Conservation (phyloP, 53 echinoderm and acorn worm genomes). For the Patiria pectinifera region DNA sequence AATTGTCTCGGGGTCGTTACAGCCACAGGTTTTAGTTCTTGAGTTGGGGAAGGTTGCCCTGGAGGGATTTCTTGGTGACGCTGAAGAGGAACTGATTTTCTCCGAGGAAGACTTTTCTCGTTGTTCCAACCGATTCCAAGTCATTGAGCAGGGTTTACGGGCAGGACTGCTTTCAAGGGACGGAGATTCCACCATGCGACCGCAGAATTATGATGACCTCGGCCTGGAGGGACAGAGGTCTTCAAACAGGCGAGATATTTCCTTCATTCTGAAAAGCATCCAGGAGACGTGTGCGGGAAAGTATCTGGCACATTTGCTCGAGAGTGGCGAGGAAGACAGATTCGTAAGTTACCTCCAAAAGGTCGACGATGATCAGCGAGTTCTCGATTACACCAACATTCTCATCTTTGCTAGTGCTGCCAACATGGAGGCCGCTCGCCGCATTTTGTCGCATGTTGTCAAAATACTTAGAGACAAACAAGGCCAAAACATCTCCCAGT, state of each 20-base stretch:
- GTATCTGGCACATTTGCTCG: constrained; percentile 60
- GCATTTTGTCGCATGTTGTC: constrained; percentile 50
- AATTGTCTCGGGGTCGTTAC: neutral
- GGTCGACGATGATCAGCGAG: constrained; percentile 53
- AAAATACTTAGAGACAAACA: constrained; percentile 21
- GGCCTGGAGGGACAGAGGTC: constrained; percentile 5
- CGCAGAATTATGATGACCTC: constrained; percentile 53
- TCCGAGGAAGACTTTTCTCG: constrained; percentile 53
- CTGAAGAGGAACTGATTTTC: constrained; percentile 66
- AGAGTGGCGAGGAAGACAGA: constrained; percentile 25
- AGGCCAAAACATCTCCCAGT: constrained; percentile 45
- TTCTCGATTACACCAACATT: constrained; percentile 58
- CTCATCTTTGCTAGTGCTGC: constrained; percentile 69
- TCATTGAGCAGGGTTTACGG: constrained; percentile 53
- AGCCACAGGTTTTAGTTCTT: constrained; percentile 42
- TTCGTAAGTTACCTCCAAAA: constrained; percentile 46
- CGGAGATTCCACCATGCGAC: constrained; percentile 50
- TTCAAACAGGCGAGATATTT: constrained; percentile 18
- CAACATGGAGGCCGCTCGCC: constrained; percentile 47
- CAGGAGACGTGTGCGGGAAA: constrained; percentile 72
- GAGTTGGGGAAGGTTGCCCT: constrained; percentile 67
- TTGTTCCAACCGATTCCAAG: constrained; percentile 12
- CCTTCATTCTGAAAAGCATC: constrained; percentile 69
- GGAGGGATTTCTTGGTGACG: constrained; percentile 49
- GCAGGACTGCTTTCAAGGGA: constrained; percentile 57